These are phyloP conservation scores for Drosophila kepulauana DNA, from an alignment of 1,140 invertebrate species.

Conservation along the genomic window DNA sequence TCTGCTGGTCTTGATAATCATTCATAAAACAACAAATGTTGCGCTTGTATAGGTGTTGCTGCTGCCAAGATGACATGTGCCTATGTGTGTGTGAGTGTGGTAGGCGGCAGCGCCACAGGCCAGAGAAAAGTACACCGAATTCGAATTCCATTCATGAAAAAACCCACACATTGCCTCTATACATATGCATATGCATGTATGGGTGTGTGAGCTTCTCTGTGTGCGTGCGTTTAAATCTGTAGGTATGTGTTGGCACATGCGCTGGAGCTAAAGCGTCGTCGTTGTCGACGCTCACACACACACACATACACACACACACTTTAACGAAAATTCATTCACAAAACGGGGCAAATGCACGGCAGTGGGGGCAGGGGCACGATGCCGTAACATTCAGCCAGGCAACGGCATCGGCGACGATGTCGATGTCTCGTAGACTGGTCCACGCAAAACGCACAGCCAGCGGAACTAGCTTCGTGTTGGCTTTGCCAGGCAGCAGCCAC, in stretches of 20 bases:
- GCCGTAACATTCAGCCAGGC: conserved; percentile 70
- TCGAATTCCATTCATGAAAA: conserved; percentile 84
- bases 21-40: conserved; percentile 73
- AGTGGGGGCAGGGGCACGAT: conserved; percentile 52
- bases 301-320: conserved; percentile 29
- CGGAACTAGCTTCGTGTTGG: conserved; percentile 68
- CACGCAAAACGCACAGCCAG: conserved; percentile 48
- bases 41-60: conserved; percentile 16
- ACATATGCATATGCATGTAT: conserved; percentile 45
- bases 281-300: conserved; percentile 41
- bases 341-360: conserved; percentile 71
- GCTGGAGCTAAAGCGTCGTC: conserved; percentile 65
- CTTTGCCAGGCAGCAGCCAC: conserved; percentile 32
- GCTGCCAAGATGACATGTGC: conserved; percentile 18
- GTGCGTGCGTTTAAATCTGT: conserved; percentile 28
- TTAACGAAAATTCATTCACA: conserved; percentile 72
- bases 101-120: conserved; percentile 55
- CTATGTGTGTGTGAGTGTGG: conserved; percentile 46
- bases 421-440: conserved; percentile 13
- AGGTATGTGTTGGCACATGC: conserved; percentile 60
- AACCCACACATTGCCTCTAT: conserved; percentile 76
- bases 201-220: conserved; percentile 17
- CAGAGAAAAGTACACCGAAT: conserved; percentile 81
- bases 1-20: conserved; percentile 68
- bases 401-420: conserved; percentile 7